A percentile compares a stretch with the other conserved stretches of the same genome.
phyloP scores from a whole-genome alignment of 1,140 invertebrate genomes.

The Diabrotica virgifera region DNA sequence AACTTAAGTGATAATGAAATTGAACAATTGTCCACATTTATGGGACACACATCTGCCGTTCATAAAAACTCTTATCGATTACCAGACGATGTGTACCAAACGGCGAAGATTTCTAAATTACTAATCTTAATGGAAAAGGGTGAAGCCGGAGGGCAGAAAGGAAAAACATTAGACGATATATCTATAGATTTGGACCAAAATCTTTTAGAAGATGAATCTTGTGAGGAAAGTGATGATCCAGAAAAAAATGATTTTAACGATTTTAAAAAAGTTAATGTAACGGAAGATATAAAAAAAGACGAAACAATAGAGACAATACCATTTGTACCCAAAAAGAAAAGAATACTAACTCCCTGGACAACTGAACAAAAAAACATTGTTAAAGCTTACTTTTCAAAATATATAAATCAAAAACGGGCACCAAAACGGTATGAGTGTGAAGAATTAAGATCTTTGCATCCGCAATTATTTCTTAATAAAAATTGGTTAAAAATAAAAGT shows the following conservation, averaged over 20 bases:
- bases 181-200: constrained; percentile 40
- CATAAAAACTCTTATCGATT: constrained; percentile 26
- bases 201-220: constrained; percentile 14
- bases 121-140: constrained; percentile 32
- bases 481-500: constrained; percentile 11
- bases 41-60: constrained; percentile 34
- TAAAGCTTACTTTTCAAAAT: constrained; percentile 10
- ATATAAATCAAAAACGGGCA: constrained; percentile 12
- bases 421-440: constrained; percentile 16
- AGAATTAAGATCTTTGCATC: constrained; percentile 9
- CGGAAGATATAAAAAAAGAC: constrained; percentile 1
- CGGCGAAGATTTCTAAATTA: constrained; percentile 26
- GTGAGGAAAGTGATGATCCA: background rate
- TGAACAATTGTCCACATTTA: constrained; percentile 42
- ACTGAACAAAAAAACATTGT: constrained; percentile 11
- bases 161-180: constrained; percentile 43
- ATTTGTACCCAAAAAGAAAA: background rate
- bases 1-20: constrained; percentile 39
- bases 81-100: constrained; percentile 27
- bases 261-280: background rate
- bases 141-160: constrained; percentile 36
- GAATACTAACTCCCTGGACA: constrained; percentile 6
- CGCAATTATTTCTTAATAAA: constrained; percentile 8
- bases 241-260: background rate
- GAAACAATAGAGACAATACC: background rate